A percentile compares a stretch with the other conserved stretches of the same genome.
Conservation (phyloP, 2,113 vertebrate genomes). For the Mus spicilegus region DNA sequence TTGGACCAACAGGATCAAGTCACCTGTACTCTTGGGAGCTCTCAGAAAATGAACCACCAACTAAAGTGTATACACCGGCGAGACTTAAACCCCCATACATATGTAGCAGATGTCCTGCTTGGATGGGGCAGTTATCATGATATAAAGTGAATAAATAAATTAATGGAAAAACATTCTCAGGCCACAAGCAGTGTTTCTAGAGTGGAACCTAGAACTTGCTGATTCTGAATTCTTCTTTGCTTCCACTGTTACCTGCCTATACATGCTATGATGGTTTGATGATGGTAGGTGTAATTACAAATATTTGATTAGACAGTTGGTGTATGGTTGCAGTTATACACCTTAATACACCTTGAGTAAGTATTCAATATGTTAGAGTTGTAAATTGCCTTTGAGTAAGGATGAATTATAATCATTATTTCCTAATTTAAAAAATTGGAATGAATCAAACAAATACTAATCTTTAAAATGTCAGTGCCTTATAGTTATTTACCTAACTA, state of each 20-base stretch:
- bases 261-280: constrained; percentile 43
- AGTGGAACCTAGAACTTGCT: constrained; percentile 21
- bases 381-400: constrained; percentile 50
- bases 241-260: constrained; percentile 31
- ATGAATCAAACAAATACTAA: constrained; percentile 42
- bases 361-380: constrained; percentile 47
- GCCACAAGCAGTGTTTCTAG: neutral
- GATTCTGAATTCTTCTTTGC: constrained; percentile 41
- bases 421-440: constrained; percentile 43
- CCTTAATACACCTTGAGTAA: constrained; percentile 23
- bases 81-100: too few species aligned
- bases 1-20: too few species aligned
- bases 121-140: too few species aligned
- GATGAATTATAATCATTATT: constrained; percentile 43
- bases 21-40: too few species aligned
- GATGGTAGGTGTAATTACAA: constrained; percentile 5
- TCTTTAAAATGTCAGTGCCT: neutral
- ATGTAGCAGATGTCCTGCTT: too few species aligned
- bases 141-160: too few species aligned
- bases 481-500: constrained; percentile 44
- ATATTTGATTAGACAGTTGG: constrained; percentile 2
- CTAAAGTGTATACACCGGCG: too few species aligned
- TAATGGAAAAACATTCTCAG: neutral
- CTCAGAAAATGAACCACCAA: too few species aligned
- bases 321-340: neutral